These are phyloP conservation scores for Drosophila mayaguana DNA, from an alignment of 2,888 invertebrate species.

Conservation along the genomic window DNA sequence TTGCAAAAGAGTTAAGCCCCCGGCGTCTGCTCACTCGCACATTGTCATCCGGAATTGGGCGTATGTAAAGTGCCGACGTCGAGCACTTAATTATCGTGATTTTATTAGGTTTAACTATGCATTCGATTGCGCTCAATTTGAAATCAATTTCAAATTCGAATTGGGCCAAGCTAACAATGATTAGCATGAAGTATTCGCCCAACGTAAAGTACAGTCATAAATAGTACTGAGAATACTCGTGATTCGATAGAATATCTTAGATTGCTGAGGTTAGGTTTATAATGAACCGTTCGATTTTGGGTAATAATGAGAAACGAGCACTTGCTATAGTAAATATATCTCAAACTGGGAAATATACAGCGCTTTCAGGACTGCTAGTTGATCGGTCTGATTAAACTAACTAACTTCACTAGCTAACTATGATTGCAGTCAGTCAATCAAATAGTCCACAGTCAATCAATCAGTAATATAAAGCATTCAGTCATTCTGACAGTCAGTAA, in stretches of 20 bases:
- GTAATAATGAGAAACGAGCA: too few species aligned
- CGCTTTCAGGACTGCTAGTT: too few species aligned
- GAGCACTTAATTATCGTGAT: constrained; percentile 50
- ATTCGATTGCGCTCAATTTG: constrained; percentile 10
- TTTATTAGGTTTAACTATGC: constrained; percentile 33
- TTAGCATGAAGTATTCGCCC: not conserved
- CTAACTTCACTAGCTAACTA: too few species aligned
- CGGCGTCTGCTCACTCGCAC: constrained; percentile 11
- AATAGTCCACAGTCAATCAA: too few species aligned
- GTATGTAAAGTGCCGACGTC: constrained; percentile 27
- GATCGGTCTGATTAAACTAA: too few species aligned
- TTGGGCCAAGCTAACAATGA: not conserved
- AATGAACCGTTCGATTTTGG: not conserved
- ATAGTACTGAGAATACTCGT: not conserved
- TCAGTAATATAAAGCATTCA: too few species aligned
- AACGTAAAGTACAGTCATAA: not conserved
- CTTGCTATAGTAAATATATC: not conserved
- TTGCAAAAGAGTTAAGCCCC: constrained; percentile 30
- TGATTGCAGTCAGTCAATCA: too few species aligned
- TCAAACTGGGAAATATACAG: not conserved
- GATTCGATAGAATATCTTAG: not conserved
- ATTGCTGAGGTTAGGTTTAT: not conserved
- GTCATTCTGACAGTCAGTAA: too few species aligned
- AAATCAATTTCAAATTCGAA: constrained; percentile 23
- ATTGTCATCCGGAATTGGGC: constrained; percentile 39